Base-by-base conservation (phyloP, 2,113 vertebrate species). In the Notothenia rossii region DNA sequence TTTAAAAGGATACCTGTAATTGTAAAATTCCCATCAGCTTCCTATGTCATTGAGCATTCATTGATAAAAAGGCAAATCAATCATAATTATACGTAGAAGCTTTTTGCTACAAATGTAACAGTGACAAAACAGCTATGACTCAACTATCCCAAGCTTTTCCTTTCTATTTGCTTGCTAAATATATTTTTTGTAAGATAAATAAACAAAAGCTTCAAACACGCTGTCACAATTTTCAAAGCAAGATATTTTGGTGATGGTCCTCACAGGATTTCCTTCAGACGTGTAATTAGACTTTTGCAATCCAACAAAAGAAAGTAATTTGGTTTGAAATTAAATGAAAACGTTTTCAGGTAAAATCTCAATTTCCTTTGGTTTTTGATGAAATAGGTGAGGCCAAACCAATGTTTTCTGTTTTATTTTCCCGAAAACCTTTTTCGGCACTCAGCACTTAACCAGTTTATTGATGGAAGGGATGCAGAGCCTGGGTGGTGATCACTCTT, bases 401-500 rank as follows among this genome's bases (percentile, higher is more conserved):
- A 78, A 58, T 77, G 51, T 65, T 75, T 7, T 77, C 65, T 78
- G 1, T 66, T 73, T 73, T 77, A 64, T 25, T 79, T 65, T 67
- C 14, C 7, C 54, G 13, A 59, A 7, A 20, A 77, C 7, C 15
- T 72, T 60, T 54, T 59, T 46, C 50, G 77, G 65, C 53, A 25
- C n/a, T 72, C 6, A 63, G 50, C 25, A 56, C 46, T 81, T 25
- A 81, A 66, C 14, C 40, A 61, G 43, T 83, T 40, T 14, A 63
- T 63, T 72, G 22, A 69, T 40, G 53, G 63, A 22, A 36, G 4
- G 9, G 20, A 58, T 17, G 25, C 36, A 10, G 25, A 3, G 36
- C 33, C 20, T 0, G 56, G 36, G 66, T 75, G 62, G 72, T 75
- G 17, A 84, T 86, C 72, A 54, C 67, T 89, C 82, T 76, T 82